Evolutionary conservation across 2,888 invertebrate genomes (phyloP).

Genomic region (Petrolisthes cinctipes): DNA sequence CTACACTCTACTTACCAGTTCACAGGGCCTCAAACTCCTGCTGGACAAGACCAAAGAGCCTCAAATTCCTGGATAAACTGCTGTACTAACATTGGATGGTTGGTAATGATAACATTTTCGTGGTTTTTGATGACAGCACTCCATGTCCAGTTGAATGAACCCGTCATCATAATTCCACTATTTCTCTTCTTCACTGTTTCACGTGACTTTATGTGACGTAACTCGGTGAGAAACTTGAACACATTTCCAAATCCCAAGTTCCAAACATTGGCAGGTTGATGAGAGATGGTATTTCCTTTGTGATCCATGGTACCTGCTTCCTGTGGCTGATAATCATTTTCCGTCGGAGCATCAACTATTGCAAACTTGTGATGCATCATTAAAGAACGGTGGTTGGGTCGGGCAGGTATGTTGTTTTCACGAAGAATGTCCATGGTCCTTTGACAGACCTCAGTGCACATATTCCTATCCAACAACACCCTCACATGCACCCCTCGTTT

Average conservation of each 20-base stretch:
- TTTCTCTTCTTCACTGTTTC: neutral
- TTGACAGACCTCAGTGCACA: conserved; percentile 31
- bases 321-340: neutral
- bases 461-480: conserved; percentile 36
- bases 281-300: neutral
- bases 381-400: conserved; percentile 20
- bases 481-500: conserved; percentile 44
- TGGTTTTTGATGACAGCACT: conserved; percentile 38
- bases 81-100: conserved; percentile 30
- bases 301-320: neutral
- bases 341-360: conserved; percentile 39
- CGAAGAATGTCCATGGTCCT: conserved; percentile 15
- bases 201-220: neutral
- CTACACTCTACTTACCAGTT: too few relatives aligned
- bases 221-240: neutral
- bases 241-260: neutral
- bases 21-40: too few relatives aligned
- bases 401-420: conserved; percentile 32
- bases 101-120: conserved; percentile 55
- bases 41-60: conserved; percentile 28
- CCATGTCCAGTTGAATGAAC: conserved; percentile 61
- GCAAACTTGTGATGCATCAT: conserved; percentile 61
- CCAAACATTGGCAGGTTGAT: neutral
- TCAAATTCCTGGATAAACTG: conserved; percentile 44
- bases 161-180: conserved; percentile 41